Evolutionary conservation across 2,113 vertebrate species (phyloP).

Genomic region (Phycodurus eques): DNA sequence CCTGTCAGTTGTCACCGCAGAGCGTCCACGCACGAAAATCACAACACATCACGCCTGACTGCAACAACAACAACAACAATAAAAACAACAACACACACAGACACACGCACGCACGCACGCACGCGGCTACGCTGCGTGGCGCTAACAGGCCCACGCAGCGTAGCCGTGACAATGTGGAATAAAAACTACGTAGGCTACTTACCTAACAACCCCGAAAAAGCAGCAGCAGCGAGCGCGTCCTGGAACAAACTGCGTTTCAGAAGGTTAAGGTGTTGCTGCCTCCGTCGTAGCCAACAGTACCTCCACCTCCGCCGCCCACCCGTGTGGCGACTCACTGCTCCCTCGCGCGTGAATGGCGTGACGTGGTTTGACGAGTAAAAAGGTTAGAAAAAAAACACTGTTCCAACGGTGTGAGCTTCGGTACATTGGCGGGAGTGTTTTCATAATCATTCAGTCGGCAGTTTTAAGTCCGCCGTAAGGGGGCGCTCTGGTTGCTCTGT

Average conservation of each 20-base stretch:
- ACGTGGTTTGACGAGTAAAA: slow-evolving; percentile 55
- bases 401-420: slow-evolving; percentile 56
- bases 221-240: slow-evolving; percentile 59
- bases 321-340: background rate
- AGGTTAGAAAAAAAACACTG: slow-evolving; percentile 27
- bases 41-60: slow-evolving; percentile 9
- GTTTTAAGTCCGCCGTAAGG: slow-evolving; percentile 64
- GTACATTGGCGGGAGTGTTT: slow-evolving; percentile 71
- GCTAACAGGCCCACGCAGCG: slow-evolving; percentile 61
- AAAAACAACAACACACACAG: slow-evolving; percentile 45
- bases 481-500: slow-evolving; percentile 58
- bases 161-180: slow-evolving; percentile 61
- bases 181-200: slow-evolving; percentile 69
- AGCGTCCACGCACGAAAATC: slow-evolving; percentile 5
- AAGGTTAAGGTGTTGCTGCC: slow-evolving; percentile 59
- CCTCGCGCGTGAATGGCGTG: background rate
- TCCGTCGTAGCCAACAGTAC: slow-evolving; percentile 17
- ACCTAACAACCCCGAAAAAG: slow-evolving; percentile 31
- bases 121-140: slow-evolving; percentile 44
- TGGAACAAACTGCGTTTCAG: slow-evolving; percentile 65
- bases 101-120: slow-evolving; percentile 47
- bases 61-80: slow-evolving; percentile 6
- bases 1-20: background rate
- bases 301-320: background rate
- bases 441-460: slow-evolving; percentile 60